A percentile compares a stretch with the other conserved stretches of the same genome.
Conservation (phyloP, 2,888 invertebrate genomes). For the Cheiracanthium punctorium region DNA sequence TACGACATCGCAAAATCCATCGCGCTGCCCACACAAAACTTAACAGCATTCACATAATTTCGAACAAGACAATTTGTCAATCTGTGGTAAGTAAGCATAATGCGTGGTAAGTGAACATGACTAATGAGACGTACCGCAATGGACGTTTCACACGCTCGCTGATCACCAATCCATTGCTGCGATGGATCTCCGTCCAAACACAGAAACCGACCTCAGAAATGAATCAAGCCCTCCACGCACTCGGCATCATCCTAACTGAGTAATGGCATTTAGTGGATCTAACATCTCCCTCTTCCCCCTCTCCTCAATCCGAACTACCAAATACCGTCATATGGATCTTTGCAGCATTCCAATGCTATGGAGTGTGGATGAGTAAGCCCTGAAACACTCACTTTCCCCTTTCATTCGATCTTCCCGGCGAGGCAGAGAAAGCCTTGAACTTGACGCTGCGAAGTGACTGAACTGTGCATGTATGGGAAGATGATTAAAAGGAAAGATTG, state of each 20-base stretch:
- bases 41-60: too few relatives aligned
- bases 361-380: neutral
- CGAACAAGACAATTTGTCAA: too few relatives aligned
- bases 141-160: too few relatives aligned
- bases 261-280: neutral
- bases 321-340: neutral
- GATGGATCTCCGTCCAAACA: too few relatives aligned
- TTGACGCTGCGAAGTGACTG: constrained; percentile 28
- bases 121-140: too few relatives aligned
- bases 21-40: too few relatives aligned
- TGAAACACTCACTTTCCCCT: neutral
- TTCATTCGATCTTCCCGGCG: neutral
- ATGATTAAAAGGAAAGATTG: too few relatives aligned
- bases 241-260: neutral
- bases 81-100: too few relatives aligned
- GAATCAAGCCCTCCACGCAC: neutral
- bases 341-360: neutral
- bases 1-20: too few relatives aligned
- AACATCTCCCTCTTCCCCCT: neutral
- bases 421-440: constrained; percentile 47
- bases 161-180: too few relatives aligned
- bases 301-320: neutral
- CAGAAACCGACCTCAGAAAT: neutral
- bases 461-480: too few relatives aligned
- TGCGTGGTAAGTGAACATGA: too few relatives aligned